Evolutionary conservation across 1,140 invertebrate species (phyloP).

Genomic region (Anadara kagoshimensis): DNA sequence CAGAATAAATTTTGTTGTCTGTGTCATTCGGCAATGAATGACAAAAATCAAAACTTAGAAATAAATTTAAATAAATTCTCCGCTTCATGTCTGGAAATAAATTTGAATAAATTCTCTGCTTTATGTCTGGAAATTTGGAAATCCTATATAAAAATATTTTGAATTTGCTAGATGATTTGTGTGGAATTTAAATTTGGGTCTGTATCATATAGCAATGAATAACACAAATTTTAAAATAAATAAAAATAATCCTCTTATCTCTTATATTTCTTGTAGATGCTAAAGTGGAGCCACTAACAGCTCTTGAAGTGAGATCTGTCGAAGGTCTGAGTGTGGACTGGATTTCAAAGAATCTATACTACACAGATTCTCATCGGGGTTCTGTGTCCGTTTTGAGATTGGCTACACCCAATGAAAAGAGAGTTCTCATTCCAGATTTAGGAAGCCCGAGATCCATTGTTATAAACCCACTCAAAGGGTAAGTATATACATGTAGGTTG

Average conservation of each 20-base stretch:
- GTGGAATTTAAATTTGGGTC: neutral
- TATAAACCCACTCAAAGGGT: conserved; percentile 94
- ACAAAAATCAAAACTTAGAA: too few relatives aligned
- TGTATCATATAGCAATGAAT: neutral
- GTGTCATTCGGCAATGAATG: too few relatives aligned
- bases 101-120: too few relatives aligned
- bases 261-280: conserved; percentile 44
- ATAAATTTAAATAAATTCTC: too few relatives aligned
- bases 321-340: conserved; percentile 98
- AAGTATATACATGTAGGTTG: conserved; percentile 17
- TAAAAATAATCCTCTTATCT: neutral
- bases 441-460: conserved; percentile 90
- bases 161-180: too few relatives aligned
- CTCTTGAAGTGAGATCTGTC: conserved; percentile 81
- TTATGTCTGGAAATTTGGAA: too few relatives aligned
- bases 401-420: conserved; percentile 57
- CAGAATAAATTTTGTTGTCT: too few relatives aligned
- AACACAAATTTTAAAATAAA: neutral
- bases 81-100: too few relatives aligned
- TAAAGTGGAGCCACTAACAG: conserved; percentile 41
- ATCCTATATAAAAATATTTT: too few relatives aligned
- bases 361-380: conserved; percentile 96
- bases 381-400: conserved; percentile 91
- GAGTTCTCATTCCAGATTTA: conserved; percentile 57
- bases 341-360: conserved; percentile 98